Evolutionary conservation across 2,888 invertebrate genomes (phyloP), one percentile per base, ranked within the genome.

Genomic region (Gymnosoma rotundatum): DNA sequence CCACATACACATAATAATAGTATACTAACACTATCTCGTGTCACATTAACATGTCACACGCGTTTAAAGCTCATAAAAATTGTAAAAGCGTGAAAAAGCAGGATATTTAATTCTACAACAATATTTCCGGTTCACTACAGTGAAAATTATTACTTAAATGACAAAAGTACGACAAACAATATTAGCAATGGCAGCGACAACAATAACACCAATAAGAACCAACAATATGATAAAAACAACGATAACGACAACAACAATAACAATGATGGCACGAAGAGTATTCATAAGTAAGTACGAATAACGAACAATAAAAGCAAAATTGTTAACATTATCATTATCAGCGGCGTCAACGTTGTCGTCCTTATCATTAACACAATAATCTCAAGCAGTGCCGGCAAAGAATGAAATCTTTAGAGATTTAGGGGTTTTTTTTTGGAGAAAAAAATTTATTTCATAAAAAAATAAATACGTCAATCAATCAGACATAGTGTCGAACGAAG

Each of bases 141-240:
- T 42, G 58, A 69, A 90, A 89, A 90, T 89, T 89, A 89, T 89
- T 88, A 88, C 58, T 67, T 76, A 58, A 89, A 88, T 88, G 88
- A 89, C 89, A 83, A 74, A 58, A 76, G 63, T 48, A 76, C 42
- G 6, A 32, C 45, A 50, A 74, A 82, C 70, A 52, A 21, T 18
- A 72, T 64, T 48, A 64, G 38, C 42, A 36, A 63, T 21, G 58
- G 21, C 66, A 67, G 60, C 32, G 16, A 54, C 6, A 14, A 18
- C 69, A 52, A 6, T 4, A 67, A 83, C 66, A 72, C 82, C 63
- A 21, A 1, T n/a, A 36, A 20, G 6, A 45, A 20, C 4, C 7
- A 32, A 32, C 32, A 32, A 32, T 8, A 32, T 7, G 45, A 32
- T 52, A 56, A 32, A 14, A 20, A 54, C 3, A 14, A 18, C n/a